Percentiles rank a stretch among this genome's conserved stretches.
Evolutionary conservation across 2,113 vertebrate genomes (phyloP).

Genomic region (Notiomystis cincta): DNA sequence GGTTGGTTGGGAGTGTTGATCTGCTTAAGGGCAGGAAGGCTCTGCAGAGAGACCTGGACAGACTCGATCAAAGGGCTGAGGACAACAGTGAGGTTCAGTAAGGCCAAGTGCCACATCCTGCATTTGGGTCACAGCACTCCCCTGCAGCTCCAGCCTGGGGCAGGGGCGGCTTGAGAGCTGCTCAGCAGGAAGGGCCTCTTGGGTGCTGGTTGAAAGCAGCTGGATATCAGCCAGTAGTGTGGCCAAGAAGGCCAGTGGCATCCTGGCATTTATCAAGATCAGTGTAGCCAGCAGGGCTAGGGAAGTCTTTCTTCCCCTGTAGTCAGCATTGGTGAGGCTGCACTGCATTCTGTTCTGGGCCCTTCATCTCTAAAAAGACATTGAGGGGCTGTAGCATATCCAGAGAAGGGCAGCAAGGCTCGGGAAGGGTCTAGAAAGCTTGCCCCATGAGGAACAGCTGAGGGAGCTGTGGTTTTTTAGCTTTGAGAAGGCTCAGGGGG

Average conservation of each 20-base stretch:
- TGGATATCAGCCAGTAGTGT: background rate
- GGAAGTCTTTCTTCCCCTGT: background rate
- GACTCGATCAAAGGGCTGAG: background rate
- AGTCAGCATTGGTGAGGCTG: background rate
- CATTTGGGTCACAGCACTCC: background rate
- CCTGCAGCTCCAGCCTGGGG: background rate
- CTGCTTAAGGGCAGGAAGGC: background rate
- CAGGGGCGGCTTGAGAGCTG: background rate
- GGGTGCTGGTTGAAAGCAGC: background rate
- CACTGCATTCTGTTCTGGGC: background rate
- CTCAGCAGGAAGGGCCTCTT: background rate
- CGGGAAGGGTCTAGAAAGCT: background rate
- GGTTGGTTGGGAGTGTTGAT: background rate
- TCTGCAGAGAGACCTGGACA: background rate
- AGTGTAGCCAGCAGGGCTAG: background rate
- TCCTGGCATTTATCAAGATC: background rate
- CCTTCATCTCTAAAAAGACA: background rate
- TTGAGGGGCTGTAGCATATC: background rate
- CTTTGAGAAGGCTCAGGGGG: background rate
- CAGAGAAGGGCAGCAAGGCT: background rate
- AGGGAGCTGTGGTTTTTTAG: background rate
- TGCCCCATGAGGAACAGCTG: background rate
- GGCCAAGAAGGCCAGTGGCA: background rate
- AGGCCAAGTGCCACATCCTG: background rate
- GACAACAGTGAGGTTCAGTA: background rate